These are phyloP conservation scores for Okapia johnstoni DNA, from an alignment of 2,113 vertebrate genomes.

Conservation along the genomic window DNA sequence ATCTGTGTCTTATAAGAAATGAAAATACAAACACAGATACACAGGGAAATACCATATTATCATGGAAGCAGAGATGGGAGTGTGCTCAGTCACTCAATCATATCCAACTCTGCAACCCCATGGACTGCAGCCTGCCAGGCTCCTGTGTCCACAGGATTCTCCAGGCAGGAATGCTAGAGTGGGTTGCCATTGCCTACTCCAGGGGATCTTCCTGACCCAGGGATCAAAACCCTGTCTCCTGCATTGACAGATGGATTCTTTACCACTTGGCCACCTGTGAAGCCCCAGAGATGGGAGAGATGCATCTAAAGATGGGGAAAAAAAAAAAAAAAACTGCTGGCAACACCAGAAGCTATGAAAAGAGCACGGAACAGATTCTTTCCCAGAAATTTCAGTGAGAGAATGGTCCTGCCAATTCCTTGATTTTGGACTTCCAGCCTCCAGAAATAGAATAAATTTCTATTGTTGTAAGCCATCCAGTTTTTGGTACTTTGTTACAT, in stretches of 20 bases:
- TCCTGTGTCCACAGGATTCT: not conserved
- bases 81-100: not conserved
- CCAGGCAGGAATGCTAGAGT: not conserved
- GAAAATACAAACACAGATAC: not conserved
- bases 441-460: not conserved
- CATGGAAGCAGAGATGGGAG: not conserved
- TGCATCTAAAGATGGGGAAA: not conserved
- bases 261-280: not conserved
- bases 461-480: not conserved
- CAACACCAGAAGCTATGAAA: not conserved
- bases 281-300: not conserved
- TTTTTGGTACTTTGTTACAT: not conserved
- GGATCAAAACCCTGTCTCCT: not conserved
- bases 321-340: not conserved
- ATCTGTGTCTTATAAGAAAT: not conserved
- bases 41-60: not conserved
- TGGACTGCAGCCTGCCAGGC: not conserved
- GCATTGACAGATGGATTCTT: not conserved
- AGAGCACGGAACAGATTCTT: not conserved
- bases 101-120: not conserved
- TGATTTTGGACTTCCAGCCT: not conserved
- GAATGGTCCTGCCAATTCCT: not conserved
- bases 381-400: not conserved
- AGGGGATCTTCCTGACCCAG: not conserved
- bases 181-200: not conserved